These are phyloP conservation scores for Aselliscus stoliczkanus DNA, from an alignment of 2,797 vertebrate genomes.

Conservation along the genomic window DNA sequence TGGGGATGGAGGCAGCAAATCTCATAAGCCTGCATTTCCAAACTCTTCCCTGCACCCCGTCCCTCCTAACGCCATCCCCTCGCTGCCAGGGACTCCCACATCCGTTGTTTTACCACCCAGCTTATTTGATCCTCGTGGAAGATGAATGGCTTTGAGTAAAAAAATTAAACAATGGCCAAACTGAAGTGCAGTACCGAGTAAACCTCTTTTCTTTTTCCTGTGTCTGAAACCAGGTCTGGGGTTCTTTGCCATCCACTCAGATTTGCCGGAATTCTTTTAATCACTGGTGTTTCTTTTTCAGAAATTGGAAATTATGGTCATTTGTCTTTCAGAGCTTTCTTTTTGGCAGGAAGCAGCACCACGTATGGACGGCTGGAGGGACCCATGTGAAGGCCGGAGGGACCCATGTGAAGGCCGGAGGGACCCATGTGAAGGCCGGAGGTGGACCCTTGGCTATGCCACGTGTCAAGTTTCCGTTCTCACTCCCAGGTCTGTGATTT, in stretches of 20 bases:
- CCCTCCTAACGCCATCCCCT: constrained; percentile 20
- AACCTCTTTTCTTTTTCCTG: not conserved
- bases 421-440: not conserved
- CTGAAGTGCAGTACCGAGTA: constrained; percentile 33
- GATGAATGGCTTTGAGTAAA: constrained; percentile 80
- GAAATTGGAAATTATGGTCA: constrained; percentile 2
- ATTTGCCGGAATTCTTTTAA: not conserved
- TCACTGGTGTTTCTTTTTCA: not conserved
- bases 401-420: too few species aligned
- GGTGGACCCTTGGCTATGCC: not conserved
- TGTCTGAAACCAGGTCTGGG: not conserved
- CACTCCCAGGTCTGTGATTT: not conserved
- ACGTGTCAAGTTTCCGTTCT: not conserved
- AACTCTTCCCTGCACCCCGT: constrained; percentile 31
- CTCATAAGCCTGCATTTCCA: constrained; percentile 59
- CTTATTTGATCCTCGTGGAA: constrained; percentile 79
- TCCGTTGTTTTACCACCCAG: constrained; percentile 72
- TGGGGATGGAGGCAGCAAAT: constrained; percentile 56
- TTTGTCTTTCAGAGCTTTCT: not conserved
- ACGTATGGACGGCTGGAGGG: accelerated
- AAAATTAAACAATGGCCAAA: constrained; percentile 80
- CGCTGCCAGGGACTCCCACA: constrained; percentile 52
- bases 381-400: too few species aligned
- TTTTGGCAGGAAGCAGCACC: not conserved
- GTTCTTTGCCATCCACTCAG: not conserved